These are phyloP conservation scores for Bellardia bayeri DNA, from an alignment of 2,888 invertebrate genomes.

Conservation along the genomic window DNA sequence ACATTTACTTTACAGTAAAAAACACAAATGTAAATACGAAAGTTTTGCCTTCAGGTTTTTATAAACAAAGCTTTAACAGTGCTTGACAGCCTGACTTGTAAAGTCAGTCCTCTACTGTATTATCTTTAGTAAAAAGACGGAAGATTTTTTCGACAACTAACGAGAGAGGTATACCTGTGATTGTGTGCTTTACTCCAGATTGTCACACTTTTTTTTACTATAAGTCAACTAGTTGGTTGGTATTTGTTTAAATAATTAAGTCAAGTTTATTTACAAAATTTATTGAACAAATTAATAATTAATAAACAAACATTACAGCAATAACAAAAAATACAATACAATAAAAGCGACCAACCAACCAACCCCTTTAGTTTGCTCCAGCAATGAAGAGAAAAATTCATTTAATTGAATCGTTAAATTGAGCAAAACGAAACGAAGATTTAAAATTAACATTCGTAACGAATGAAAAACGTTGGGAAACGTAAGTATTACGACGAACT, in stretches of 20 bases:
- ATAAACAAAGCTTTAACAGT: neutral
- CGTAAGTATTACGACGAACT: neutral
- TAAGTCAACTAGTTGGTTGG: neutral
- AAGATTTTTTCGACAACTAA: no score
- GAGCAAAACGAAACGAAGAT: conserved; percentile 10
- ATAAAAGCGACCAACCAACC: conserved; percentile 1
- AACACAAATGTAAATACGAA: no score
- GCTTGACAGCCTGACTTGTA: neutral
- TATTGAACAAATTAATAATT: conserved; percentile 63
- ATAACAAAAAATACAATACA: neutral
- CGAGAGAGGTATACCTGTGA: no score
- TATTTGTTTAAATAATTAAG: conserved; percentile 56
- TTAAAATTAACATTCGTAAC: conserved; percentile 32
- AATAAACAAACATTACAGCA: conserved; percentile 44
- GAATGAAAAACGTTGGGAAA: conserved; percentile 6
- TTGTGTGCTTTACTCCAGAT: neutral
- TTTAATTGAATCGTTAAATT: neutral
- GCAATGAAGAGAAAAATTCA: neutral
- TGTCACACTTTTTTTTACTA: conserved; percentile 27
- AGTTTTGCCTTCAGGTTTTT: no score
- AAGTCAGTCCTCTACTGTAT: no score
- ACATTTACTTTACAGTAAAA: no score
- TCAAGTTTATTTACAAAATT: conserved; percentile 53
- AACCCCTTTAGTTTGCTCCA: conserved; percentile 11
- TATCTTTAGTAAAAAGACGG: no score